Evolutionary conservation across 1,140 invertebrate species (phyloP).

Genomic region (Macrotrachela quadricornifera): DNA sequence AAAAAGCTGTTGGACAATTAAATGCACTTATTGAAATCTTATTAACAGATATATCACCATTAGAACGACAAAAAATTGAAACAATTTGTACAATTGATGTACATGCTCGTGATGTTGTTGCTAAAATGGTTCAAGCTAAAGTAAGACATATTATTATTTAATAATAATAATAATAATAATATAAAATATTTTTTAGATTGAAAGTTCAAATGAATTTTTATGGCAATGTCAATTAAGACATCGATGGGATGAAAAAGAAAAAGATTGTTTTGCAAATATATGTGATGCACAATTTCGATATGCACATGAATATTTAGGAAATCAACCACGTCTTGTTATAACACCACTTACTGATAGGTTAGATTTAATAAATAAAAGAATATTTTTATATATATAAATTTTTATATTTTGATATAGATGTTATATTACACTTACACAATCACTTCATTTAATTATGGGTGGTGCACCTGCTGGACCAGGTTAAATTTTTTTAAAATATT

Average conservation of each 20-base stretch:
- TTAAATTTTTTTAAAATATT: neutral
- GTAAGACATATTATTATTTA: neutral
- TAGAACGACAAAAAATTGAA: neutral
- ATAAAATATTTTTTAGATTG: neutral
- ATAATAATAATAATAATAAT: too few species aligned
- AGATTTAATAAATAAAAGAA: constrained; percentile 33
- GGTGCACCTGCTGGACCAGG: constrained; percentile 52
- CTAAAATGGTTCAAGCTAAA: neutral
- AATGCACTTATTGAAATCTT: neutral
- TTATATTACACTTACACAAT: constrained; percentile 37
- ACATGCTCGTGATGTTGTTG: neutral
- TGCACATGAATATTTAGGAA: constrained; percentile 30
- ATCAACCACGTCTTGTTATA: constrained; percentile 26
- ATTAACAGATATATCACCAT: neutral
- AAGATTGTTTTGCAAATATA: constrained; percentile 82
- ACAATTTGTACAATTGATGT: neutral
- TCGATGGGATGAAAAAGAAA: constrained; percentile 12
- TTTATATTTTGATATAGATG: constrained; percentile 14
- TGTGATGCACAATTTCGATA: constrained; percentile 18
- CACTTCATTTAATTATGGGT: constrained; percentile 77
- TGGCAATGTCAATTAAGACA: neutral
- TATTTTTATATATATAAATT: constrained; percentile 33
- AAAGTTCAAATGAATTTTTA: neutral
- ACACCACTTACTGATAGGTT: constrained; percentile 55
- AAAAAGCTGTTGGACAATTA: neutral